A percentile compares a stretch with the other conserved stretches of the same genome.
phyloP scores from a whole-genome alignment of 2,113 vertebrate genomes.

The Dipodomys merriami region DNA sequence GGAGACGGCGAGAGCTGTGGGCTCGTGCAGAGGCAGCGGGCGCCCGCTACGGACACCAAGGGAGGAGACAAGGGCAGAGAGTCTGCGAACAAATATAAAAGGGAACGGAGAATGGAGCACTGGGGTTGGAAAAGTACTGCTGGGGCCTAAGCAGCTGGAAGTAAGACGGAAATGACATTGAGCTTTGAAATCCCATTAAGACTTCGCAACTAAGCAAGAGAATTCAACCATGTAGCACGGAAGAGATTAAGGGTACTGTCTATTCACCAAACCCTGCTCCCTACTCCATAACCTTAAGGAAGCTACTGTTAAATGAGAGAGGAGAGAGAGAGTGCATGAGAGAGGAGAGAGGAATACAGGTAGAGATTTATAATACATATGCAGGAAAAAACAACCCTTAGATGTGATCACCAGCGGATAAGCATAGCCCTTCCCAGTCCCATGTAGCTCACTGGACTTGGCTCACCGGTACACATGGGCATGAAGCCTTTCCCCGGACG shows the following conservation, averaged over 20 bases:
- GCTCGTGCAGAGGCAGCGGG: fast-evolving
- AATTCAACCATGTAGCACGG: not conserved
- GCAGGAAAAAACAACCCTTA: not conserved
- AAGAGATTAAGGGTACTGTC: conserved; percentile 1
- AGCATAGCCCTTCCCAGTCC: not conserved
- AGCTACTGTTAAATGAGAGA: not conserved
- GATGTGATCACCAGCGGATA: not conserved
- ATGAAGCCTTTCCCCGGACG: fast-evolving
- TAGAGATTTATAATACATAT: not conserved
- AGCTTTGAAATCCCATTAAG: conserved; percentile 8
- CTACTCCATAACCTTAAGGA: not conserved
- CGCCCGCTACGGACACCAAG: not conserved
- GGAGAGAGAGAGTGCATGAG: not conserved
- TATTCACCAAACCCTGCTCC: not conserved
- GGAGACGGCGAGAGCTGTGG: fast-evolving
- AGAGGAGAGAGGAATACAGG: not conserved
- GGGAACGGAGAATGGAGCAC: not conserved
- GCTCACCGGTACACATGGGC: not conserved
- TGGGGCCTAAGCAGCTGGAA: not conserved
- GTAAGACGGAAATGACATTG: not conserved
- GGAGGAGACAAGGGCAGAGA: not conserved
- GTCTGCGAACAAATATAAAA: not conserved
- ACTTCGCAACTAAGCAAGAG: conserved; percentile 3
- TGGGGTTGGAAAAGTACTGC: not conserved
- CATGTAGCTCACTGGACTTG: not conserved